Conservation (phyloP, 2,888 invertebrate species). For the Metacarcinus magister region DNA sequence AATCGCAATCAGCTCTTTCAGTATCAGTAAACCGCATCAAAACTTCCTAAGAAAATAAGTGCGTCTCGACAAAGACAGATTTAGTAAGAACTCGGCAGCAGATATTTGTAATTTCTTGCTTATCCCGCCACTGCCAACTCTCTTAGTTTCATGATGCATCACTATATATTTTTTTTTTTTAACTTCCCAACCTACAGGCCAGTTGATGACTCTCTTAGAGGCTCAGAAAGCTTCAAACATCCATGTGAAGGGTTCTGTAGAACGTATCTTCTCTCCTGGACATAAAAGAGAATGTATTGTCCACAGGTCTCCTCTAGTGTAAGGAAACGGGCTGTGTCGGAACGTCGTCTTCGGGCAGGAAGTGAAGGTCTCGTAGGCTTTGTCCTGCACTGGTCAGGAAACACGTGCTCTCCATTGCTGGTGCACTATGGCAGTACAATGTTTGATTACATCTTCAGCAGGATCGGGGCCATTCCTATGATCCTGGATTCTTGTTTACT, state of each 20-base stretch:
- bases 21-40: neutral
- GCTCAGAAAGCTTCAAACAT: no score
- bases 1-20: neutral
- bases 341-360: neutral
- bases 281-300: no score
- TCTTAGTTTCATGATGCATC: no score
- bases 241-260: no score
- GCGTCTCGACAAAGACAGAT: neutral
- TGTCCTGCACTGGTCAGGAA: neutral
- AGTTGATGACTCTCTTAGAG: no score
- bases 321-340: no score
- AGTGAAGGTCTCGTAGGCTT: neutral
- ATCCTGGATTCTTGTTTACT: neutral
- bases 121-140: no score
- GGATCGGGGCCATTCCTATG: neutral
- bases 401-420: neutral
- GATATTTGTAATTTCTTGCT: neutral
- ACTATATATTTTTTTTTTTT: no score
- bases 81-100: neutral
- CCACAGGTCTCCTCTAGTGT: no score
- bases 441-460: neutral
- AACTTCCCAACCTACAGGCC: no score
- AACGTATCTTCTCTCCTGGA: no score
- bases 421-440: neutral
- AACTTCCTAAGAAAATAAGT: neutral